phyloP scores from a whole-genome alignment of 2,888 invertebrate species.

The Mesorhabditis belari region DNA sequence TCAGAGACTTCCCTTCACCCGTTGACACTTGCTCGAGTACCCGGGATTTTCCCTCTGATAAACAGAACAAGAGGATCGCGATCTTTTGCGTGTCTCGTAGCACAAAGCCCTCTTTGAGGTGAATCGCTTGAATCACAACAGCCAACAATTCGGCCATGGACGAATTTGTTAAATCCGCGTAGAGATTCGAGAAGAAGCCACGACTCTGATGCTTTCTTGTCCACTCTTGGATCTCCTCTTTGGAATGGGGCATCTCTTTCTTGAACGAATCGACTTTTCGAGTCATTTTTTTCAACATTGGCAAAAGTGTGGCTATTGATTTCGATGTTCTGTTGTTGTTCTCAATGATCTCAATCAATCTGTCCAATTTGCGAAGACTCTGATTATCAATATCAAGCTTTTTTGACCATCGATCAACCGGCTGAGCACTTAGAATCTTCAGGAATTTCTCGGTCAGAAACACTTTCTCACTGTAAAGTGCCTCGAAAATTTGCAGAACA shows the following conservation, averaged over 20 bases:
- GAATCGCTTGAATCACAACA: not conserved
- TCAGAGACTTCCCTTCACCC: constrained; percentile 7
- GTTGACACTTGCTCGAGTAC: constrained; percentile 4
- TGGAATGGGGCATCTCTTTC: not conserved
- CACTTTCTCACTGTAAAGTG: constrained; percentile 1
- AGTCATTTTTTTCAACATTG: not conserved
- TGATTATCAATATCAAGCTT: not conserved
- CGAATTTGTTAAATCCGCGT: no score
- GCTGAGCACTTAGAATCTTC: not conserved
- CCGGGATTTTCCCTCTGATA: not conserved
- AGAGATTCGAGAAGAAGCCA: no score
- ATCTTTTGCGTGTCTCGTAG: constrained; percentile 9
- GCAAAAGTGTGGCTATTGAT: not conserved
- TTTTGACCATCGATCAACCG: not conserved
- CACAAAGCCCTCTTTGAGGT: not conserved
- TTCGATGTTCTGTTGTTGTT: not conserved
- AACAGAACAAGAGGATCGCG: not conserved
- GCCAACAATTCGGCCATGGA: not conserved
- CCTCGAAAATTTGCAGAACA: not conserved
- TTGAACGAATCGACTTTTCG: not conserved
- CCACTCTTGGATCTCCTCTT: constrained; percentile 1
- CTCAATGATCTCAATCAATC: no score
- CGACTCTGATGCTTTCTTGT: not conserved
- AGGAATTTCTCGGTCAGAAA: not conserved
- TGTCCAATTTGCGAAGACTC: not conserved